Evolutionary conservation across 2,888 invertebrate genomes (phyloP), one percentile per base, ranked within the genome.

Genomic region (Lasioglossum morio): DNA sequence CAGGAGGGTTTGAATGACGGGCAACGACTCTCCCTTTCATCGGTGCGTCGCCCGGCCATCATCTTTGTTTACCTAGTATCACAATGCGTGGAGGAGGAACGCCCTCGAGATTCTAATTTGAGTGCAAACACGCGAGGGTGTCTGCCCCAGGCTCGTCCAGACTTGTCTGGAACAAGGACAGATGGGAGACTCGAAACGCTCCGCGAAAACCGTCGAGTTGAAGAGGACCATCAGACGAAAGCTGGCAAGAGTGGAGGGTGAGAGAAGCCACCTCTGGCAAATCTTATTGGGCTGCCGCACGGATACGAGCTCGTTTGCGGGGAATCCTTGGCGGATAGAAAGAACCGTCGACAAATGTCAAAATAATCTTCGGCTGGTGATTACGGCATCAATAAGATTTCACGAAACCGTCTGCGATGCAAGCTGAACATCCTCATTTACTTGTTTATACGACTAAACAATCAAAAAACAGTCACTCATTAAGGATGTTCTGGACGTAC

Each of bases 61-160:
- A 81, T 78, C 86, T 88, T 90, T 91, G 90, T 92, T 91, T 88
- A 89, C 77, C 57, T 81, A 80, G 70, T 81, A 85, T 90, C 86
- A 92, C 89, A 92, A 92, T 90, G 87, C 87, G 86, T 79, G 72
- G 77, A 75, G 78, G 79, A 79, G 81, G 82, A 89, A 89, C 87
- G 80, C 89, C 88, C 91, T 91, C 85, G 90, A 89, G 86, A 89
- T 89, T 89, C 91, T 92, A 92, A 92, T 92, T 92, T 92, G 90
- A 92, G 92, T 91, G 92, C 89, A 92, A 91, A 91, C 87, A 88
- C 83, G 87, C 74, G 63, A 85, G 87, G 86, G 86, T 85, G 78
- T 81, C 81, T 84, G 82, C 76, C 79, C 77, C 23, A 72, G 69
- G 57, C 83, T 81, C 75, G 79, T 79, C 79, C 81, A 88, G 88